Evolutionary conservation across 1,140 invertebrate species (phyloP).

Genomic region (Thrips palmi): DNA sequence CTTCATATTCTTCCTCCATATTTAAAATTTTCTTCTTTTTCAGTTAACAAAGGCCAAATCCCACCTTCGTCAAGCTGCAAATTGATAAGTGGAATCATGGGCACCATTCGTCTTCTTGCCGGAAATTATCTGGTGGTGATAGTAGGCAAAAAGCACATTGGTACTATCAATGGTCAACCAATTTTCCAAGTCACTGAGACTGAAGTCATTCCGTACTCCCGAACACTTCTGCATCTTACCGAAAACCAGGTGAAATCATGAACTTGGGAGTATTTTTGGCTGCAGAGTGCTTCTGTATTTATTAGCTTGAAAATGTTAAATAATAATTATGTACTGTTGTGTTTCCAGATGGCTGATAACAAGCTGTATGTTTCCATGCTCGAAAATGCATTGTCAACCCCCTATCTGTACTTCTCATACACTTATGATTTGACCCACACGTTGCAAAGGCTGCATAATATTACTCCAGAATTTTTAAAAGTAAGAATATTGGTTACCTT

Average conservation of each 20-base stretch:
- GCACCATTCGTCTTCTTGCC: constrained; percentile 65
- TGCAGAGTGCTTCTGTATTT: constrained; percentile 22
- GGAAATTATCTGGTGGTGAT: constrained; percentile 82
- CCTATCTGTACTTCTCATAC: constrained; percentile 81
- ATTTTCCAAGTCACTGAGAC: constrained; percentile 70
- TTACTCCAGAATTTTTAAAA: constrained; percentile 66
- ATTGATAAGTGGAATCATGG: constrained; percentile 76
- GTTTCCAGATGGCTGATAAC: constrained; percentile 49
- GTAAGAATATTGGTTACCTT: constrained; percentile 21
- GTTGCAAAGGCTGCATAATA: constrained; percentile 73
- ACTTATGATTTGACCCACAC: constrained; percentile 87
- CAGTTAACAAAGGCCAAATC: constrained; percentile 36
- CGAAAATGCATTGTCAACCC: constrained; percentile 53
- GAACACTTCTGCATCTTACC: constrained; percentile 67
- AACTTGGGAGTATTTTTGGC: constrained; percentile 18
- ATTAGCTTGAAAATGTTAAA: constrained; percentile 12
- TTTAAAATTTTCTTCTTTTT: constrained; percentile 13
- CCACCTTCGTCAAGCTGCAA: constrained; percentile 39
- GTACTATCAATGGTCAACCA: constrained; percentile 64
- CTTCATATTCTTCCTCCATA: too few species aligned
- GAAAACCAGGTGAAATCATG: constrained; percentile 54
- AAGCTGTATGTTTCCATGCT: constrained; percentile 65
- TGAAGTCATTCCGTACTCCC: constrained; percentile 73
- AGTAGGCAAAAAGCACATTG: constrained; percentile 66
- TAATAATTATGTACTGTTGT: constrained; percentile 6